phyloP scores from a whole-genome alignment of 2,113 vertebrate genomes.

The Lagopus leucura region DNA sequence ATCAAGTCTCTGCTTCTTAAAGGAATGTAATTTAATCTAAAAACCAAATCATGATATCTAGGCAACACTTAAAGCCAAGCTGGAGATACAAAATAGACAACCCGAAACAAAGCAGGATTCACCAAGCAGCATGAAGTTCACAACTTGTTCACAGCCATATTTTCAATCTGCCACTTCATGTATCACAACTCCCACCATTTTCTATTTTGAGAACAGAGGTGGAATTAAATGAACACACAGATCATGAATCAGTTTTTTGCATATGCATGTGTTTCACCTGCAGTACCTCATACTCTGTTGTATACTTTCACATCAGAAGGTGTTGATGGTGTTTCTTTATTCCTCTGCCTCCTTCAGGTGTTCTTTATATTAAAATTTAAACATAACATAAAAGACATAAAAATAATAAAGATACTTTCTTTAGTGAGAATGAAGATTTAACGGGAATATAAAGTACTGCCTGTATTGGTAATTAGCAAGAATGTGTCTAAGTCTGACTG shows the following conservation, averaged over 20 bases:
- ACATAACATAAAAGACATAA: neutral
- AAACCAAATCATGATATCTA: neutral
- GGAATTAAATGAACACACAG: constrained; percentile 50
- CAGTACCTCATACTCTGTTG: constrained; percentile 14
- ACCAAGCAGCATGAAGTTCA: constrained; percentile 39
- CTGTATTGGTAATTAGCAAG: neutral
- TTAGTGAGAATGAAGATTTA: neutral
- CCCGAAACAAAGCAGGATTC: constrained; percentile 37
- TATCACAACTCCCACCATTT: constrained; percentile 47
- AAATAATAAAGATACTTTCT: neutral
- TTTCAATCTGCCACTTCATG: constrained; percentile 64
- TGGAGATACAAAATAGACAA: constrained; percentile 4
- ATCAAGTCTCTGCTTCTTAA: neutral
- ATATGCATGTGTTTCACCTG: constrained; percentile 50
- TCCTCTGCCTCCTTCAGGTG: neutral
- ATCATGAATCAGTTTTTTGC: constrained; percentile 56
- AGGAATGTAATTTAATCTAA: neutral
- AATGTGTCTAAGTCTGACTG: neutral
- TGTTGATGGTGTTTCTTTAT: neutral
- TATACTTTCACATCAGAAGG: neutral
- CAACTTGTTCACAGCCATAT: constrained; percentile 54
- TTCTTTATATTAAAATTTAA: neutral
- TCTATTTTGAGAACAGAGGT: constrained; percentile 61
- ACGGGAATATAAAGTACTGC: neutral
- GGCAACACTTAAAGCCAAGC: neutral